Evolutionary conservation across 2,888 invertebrate species (phyloP), one percentile per base, ranked within the genome.

Genomic region (Lepas anatifera): DNA sequence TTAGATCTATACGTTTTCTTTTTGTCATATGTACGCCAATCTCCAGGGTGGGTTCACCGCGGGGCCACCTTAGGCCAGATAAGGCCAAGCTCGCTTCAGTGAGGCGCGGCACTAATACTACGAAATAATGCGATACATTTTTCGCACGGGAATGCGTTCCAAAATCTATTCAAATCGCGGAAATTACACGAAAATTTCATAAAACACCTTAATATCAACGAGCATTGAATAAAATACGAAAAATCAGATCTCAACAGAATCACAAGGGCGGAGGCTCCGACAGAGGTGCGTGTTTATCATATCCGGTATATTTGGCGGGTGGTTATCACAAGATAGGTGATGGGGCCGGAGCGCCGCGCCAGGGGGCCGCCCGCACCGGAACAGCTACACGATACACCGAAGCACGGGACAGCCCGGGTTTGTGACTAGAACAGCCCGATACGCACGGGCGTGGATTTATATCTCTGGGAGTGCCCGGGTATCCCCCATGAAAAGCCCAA

Each of bases 221-320:
- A n/a, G n/a, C n/a, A n/a, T n/a, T n/a, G n/a, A n/a, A n/a, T n/a
- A n/a, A n/a, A n/a, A n/a, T n/a, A n/a, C n/a, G n/a, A n/a, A n/a
- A n/a, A n/a, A n/a, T n/a, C n/a, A n/a, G n/a, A n/a, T n/a, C n/a
- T n/a, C n/a, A n/a, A n/a, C n/a, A n/a, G 50, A 11, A 50, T 22
- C 27, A 3, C 43, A 13, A 3, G 13, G 7, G 43, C 43, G 43
- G 13, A 18, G 13, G 3, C 16, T 18, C 18, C 16, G 10, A 43
- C 13, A 43, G 13, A 1, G 11, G 11, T 8, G 13, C 50, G 27
- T 50, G 25, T 25, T 50, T 27, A 10, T 25, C 50, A 50, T 50
- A n/a, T n/a, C n/a, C n/a, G n/a, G 50, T 50, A 50, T 50, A 50
- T 50, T 50, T 50, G 50, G 50, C 50, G 50, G 10, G 50, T n/a